A percentile compares a stretch with the other conserved stretches of the same genome.
These are phyloP conservation scores for Synergus japonicus DNA, from an alignment of 2,888 invertebrate genomes.

Conservation along the genomic window DNA sequence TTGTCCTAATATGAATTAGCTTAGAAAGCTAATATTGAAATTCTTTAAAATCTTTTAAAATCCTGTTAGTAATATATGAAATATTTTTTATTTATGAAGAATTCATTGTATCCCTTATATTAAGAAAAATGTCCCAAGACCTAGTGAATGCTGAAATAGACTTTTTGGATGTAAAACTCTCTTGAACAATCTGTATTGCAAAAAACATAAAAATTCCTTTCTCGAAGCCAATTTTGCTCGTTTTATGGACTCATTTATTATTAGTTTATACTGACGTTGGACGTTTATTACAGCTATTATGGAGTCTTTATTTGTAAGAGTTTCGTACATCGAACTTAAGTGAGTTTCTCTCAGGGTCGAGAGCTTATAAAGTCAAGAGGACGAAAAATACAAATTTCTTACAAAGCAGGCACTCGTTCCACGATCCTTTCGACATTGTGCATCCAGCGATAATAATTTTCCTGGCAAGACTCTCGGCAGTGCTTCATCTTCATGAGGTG, in stretches of 20 bases:
- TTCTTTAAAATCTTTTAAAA: no score
- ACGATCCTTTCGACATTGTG: slow-evolving; percentile 94
- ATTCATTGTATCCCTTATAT: no score
- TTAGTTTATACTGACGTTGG: slow-evolving; percentile 26
- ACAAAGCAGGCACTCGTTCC: slow-evolving; percentile 92
- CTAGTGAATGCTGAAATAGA: neutral
- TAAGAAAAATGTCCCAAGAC: neutral
- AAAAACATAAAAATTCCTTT: neutral
- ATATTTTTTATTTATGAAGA: no score
- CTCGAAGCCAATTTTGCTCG: neutral
- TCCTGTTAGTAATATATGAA: no score
- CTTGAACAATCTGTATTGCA: neutral
- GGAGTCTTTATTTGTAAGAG: slow-evolving; percentile 1
- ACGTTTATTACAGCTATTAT: slow-evolving; percentile 36
- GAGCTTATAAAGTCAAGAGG: slow-evolving; percentile 27
- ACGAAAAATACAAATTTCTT: slow-evolving; percentile 69
- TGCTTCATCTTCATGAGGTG: slow-evolving; percentile 95
- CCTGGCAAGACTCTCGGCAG: slow-evolving; percentile 93
- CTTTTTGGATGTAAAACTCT: neutral
- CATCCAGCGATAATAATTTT: slow-evolving; percentile 91
- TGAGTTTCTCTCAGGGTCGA: slow-evolving; percentile 34
- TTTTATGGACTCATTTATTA: slow-evolving; percentile 37
- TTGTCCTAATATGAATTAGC: neutral
- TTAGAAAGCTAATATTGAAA: no score
- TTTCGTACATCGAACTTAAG: slow-evolving; percentile 17